Percentiles rank a stretch among this genome's conserved stretches.
These are phyloP conservation scores for Coleophora deauratella DNA, from an alignment of 2,888 invertebrate species.

Conservation along the genomic window DNA sequence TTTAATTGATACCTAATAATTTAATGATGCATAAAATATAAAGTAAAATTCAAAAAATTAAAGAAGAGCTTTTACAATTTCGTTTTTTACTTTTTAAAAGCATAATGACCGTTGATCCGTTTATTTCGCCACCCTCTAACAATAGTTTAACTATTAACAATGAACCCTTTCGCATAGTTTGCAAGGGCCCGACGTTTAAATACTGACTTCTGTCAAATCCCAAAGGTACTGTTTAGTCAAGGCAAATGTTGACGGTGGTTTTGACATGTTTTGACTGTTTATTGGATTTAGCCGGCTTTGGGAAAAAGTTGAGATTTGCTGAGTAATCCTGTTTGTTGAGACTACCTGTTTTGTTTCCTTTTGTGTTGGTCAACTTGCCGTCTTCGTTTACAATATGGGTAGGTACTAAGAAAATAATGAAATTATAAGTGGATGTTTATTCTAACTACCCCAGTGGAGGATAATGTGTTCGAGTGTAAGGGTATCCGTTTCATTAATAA, in stretches of 20 bases:
- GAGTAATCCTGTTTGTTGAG: constrained; percentile 39
- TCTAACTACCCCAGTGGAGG: too few species aligned
- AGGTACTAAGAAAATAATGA: too few species aligned
- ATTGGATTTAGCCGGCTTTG: constrained; percentile 35
- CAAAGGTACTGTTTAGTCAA: constrained; percentile 41
- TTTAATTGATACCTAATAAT: too few species aligned
- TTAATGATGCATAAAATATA: too few species aligned
- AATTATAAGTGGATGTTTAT: too few species aligned
- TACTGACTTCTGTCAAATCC: constrained; percentile 35
- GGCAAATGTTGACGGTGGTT: constrained; percentile 46
- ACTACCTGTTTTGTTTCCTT: not conserved
- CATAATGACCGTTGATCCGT: constrained; percentile 15
- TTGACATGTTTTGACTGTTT: constrained; percentile 64
- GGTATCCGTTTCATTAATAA: too few species aligned
- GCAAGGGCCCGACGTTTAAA: constrained; percentile 37
- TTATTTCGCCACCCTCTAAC: constrained; percentile 21
- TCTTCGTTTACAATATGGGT: too few species aligned
- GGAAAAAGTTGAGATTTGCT: constrained; percentile 30
- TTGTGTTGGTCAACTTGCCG: not conserved
- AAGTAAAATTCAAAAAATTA: too few species aligned
- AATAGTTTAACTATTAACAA: constrained; percentile 28
- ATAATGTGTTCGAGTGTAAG: too few species aligned
- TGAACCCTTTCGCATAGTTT: constrained; percentile 42
- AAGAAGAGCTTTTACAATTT: too few species aligned
- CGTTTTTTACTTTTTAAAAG: not conserved